Base-by-base conservation (phyloP, 2,888 invertebrate genomes). In the Spialia ferax region DNA sequence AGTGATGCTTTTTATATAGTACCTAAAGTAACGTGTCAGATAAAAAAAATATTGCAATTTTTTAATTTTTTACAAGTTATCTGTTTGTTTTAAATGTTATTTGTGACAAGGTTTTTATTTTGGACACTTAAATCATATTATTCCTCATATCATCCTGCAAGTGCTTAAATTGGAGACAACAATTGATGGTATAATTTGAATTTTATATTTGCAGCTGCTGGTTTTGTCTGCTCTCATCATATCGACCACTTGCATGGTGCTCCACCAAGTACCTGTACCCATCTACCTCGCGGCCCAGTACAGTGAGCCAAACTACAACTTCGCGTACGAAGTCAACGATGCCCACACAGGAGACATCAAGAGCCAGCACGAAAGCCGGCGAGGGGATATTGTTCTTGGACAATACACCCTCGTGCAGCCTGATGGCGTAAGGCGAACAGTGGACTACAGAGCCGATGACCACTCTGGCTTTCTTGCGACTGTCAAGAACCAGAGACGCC, bases 381-480 rank as follows among this genome's bases (percentile, higher is more conserved):
- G 87, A 71, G 94, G 94, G 0, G 94, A 94, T 65, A 86, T 87
- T 1, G 94, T 95, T 0, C 82, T 91, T 22, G 95, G 95, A 32
- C 94, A 94, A 70, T 95, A 95, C 78, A 92, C 94, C 1, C 78
- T 95, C 18, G 76, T 90, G 0, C 95, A 95, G 71, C 91, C 95
- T 65, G 95, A 95, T 80, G 95, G 95, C 6, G 77, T 94, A 0
- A 84, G 87, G 71, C 91, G 95, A 73, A 93, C 88, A 4, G 95
- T 95, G 1, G 94, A 95, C 67, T 95, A 95, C 77, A 90, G 88
- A 74, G 94, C 95, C 50, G 94, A 95, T 76, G 91, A 94, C 23
- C 79, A 89, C 42, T 87, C 90, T 52, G 95, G 95, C 0, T 95
- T 95, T 78, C 88, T 89, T 71, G 95, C 95, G 26, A 91, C 93